phyloP scores from a whole-genome alignment of 2,888 invertebrate species.

The Euplagia quadripunctaria region DNA sequence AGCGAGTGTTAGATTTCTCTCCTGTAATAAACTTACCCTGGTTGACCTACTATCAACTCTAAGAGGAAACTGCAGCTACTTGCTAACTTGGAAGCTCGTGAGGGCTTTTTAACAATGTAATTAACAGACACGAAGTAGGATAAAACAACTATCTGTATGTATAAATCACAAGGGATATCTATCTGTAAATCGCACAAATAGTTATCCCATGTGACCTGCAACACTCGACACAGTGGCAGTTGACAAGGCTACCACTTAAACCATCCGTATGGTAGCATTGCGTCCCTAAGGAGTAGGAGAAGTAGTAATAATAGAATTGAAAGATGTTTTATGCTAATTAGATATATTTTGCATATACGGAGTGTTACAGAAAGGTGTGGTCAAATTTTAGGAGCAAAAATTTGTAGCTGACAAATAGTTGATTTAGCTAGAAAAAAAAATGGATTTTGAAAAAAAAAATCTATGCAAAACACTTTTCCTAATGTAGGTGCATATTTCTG shows the following conservation, averaged over 20 bases:
- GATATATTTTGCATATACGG: not conserved
- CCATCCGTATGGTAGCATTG: not conserved
- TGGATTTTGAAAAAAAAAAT: no score
- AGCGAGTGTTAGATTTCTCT: not conserved
- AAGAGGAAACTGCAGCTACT: not conserved
- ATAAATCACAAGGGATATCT: not conserved
- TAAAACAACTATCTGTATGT: not conserved
- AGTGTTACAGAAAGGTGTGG: no score
- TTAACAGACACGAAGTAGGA: not conserved
- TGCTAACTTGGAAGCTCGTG: not conserved
- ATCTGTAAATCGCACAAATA: slow-evolving; percentile 5
- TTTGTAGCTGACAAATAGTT: no score
- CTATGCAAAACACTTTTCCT: no score
- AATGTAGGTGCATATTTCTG: no score
- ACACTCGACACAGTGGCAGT: slow-evolving; percentile 11
- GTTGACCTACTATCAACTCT: not conserved
- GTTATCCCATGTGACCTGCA: slow-evolving; percentile 7
- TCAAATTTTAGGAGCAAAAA: no score
- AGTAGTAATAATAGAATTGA: not conserved
- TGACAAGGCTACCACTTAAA: slow-evolving; percentile 7
- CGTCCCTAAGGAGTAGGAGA: not conserved
- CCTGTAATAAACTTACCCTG: not conserved
- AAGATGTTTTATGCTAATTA: not conserved
- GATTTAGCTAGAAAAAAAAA: no score
- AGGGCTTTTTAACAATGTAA: not conserved